A percentile compares a stretch with the other conserved stretches of the same genome.
phyloP scores from a whole-genome alignment of 2,113 vertebrate species.

The Podocnemis expansa region DNA sequence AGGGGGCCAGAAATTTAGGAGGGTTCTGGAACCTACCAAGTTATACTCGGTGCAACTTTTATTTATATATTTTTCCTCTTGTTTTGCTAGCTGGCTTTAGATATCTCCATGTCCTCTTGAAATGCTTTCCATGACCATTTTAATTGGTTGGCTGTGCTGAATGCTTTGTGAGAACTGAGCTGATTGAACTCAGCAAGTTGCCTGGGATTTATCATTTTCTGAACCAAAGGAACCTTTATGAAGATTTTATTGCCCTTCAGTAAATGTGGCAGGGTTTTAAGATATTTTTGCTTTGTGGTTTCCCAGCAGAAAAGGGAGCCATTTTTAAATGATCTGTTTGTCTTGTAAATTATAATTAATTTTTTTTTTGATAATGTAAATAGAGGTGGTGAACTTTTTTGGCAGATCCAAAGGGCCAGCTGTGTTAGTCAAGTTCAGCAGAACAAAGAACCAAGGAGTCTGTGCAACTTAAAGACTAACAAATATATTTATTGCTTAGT shows the following conservation, averaged over 20 bases:
- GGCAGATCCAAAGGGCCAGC: too few relatives aligned
- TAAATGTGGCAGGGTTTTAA: neutral
- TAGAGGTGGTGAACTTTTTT: neutral
- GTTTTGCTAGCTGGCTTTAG: neutral
- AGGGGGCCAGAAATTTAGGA: too few relatives aligned
- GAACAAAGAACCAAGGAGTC: too few relatives aligned
- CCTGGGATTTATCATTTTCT: neutral
- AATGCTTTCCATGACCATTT: neutral
- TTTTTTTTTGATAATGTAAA: neutral
- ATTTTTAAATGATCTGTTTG: neutral
- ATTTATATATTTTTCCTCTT: neutral
- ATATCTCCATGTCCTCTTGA: neutral
- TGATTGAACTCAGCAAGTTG: neutral
- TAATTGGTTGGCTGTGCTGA: neutral
- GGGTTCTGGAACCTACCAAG: too few relatives aligned
- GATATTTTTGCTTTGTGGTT: neutral
- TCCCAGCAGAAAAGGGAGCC: neutral
- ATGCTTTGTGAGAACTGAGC: neutral
- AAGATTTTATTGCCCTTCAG: neutral
- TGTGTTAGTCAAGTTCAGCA: too few relatives aligned
- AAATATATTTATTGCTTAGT: too few relatives aligned
- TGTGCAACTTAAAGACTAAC: too few relatives aligned
- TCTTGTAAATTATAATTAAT: neutral
- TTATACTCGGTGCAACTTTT: neutral
- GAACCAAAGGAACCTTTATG: neutral